Base-by-base conservation (phyloP, 2,888 invertebrate genomes). In the Diloba caeruleocephala region DNA sequence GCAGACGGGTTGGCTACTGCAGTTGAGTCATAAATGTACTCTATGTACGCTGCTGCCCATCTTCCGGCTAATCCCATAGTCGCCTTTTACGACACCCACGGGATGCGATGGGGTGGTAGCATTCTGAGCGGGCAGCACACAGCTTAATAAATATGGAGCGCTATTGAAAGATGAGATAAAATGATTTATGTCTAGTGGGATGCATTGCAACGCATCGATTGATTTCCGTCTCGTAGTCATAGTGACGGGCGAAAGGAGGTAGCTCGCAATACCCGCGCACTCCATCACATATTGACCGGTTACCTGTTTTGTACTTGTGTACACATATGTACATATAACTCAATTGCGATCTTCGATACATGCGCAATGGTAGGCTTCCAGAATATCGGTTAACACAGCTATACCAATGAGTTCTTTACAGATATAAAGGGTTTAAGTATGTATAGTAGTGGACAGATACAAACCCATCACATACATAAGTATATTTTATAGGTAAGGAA, bases 181-280 rank as follows among this genome's bases (percentile, higher is more conserved):
- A 45, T 45, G 3, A 29, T 29, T 15, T 6, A 42, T 21, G 8
- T 32, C 7, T 0, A 10, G 19, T 21, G 25, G 29, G 14, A 56
- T 66, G 56, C 65, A 65, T 17, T 55, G 65, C 44, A 48, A 15
- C 15, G 15, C 28, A 48, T 61, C 32, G 61, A 65, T 52, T 65
- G 8, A 31, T 42, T 45, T 49, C 32, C 5, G 54, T 56, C 61
- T 42, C 61, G 64, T 66, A 21, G 66, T 38, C 64, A 64, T 61
- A 34, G 61, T 49, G 37, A 66, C 64, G 36, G 13, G 32, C 10
- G 9, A 15, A 1, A 6, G 31, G 39, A 15, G 33, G 33, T 26
- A 43, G 15, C 25, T 37, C 21, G 6, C 31, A 34, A 15, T 31
- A 21, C 45, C 33, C 43, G 12, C 31, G 12, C 41, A 9, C 38